Evolutionary conservation across 2,888 invertebrate species (phyloP), one percentile per base, ranked within the genome.

Genomic region (Labia minor): DNA sequence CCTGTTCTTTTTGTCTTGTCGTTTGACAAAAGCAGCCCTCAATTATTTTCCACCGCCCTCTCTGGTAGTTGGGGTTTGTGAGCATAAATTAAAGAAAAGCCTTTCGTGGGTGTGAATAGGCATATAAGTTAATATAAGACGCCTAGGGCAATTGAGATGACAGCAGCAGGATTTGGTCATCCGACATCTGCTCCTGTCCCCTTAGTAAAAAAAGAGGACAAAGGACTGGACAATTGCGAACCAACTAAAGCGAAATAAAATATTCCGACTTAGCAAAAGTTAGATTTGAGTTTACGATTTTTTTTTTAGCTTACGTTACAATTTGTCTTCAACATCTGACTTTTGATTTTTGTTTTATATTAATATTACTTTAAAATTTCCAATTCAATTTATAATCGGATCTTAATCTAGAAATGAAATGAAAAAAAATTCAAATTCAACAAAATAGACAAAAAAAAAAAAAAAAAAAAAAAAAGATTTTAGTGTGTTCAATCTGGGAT

Each of bases 121-220:
- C 49, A n/a, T 49, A 49, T 49, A 49, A 49, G 49, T 49, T 49
- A 49, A 49, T 49, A 49, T 49, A 49, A 49, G 49, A 49, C 49
- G 49, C 16, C 49, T 49, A 14, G 49, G 14, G n/a, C 49, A 14
- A 49, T 49, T 49, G 49, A 49, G 49, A 49, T 49, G 49, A 49
- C 49, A 49, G 49, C 8, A 49, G 49, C 49, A 49, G n/a, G 26
- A 3, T 26, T 8, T 49, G 49, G 49, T 49, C 49, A 49, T 4
- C 14, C 49, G 49, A 49, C 49, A 49, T 49, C 49, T 49, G 49
- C 49, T 16, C 49, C 49, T 49, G 6, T 49, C n/a, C 16, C n/a
- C 3, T 49, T n/a, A n/a, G n/a, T n/a, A n/a, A n/a, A 11, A 49
- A 49, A 49, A n/a, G n/a, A n/a, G 49, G 14, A 49, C 49, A 26